Percentiles rank a stretch among this genome's conserved stretches.
Conservation (phyloP, 2,113 vertebrate species). For the Mirza zaza region DNA sequence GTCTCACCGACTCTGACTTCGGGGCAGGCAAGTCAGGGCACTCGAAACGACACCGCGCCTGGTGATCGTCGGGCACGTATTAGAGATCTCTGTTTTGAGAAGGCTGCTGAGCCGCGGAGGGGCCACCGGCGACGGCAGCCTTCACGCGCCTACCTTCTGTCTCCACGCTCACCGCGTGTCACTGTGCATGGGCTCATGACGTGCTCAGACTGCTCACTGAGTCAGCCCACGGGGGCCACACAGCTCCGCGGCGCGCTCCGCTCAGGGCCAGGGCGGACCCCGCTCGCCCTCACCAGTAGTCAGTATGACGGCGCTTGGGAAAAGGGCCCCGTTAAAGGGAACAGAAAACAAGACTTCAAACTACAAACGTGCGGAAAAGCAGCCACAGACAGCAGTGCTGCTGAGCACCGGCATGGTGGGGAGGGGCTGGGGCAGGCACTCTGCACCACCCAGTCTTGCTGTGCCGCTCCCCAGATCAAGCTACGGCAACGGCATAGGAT, state of each 20-base stretch:
- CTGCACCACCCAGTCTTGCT: not conserved
- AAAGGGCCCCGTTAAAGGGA: not conserved
- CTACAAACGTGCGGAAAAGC: not conserved
- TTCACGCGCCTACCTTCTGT: not conserved
- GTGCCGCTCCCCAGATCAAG: not conserved
- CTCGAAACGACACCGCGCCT: not conserved
- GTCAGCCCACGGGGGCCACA: too few relatives aligned
- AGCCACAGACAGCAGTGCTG: not conserved
- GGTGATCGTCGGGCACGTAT: not conserved
- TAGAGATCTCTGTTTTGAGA: not conserved
- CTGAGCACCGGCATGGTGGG: rapidly evolving
- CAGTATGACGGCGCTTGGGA: not conserved
- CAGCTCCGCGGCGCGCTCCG: too few relatives aligned
- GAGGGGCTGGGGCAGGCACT: not conserved
- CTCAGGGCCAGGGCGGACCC: not conserved
- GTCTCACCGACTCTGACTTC: not conserved
- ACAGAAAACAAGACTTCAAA: not conserved
- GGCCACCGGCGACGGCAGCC: not conserved
- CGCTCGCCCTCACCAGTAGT: not conserved
- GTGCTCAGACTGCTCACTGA: not conserved
- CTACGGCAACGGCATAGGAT: not conserved
- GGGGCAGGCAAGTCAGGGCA: not conserved
- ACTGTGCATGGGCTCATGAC: not conserved
- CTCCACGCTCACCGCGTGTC: too few relatives aligned
- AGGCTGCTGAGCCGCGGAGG: not conserved